Evolutionary conservation across 2,797 vertebrate genomes (phyloP), one percentile per base, ranked within the genome.

Genomic region (Lepilemur ruficaudatus): DNA sequence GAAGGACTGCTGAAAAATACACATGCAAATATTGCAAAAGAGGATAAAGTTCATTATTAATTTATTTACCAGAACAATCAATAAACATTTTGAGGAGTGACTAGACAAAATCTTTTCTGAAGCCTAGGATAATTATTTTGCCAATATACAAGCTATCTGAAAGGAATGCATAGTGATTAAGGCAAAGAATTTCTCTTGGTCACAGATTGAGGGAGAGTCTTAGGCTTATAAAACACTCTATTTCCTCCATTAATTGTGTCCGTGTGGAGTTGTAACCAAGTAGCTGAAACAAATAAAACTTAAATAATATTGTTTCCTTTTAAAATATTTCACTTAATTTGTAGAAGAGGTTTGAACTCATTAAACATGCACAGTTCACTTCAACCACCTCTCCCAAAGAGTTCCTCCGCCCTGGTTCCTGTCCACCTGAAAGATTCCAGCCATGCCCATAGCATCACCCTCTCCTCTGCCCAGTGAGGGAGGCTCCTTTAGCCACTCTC

Each of bases 161-260:
- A 92, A 97, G 97, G 98, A 98, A 98, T 98, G 98, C 22, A 89
- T 84, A 95, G 98, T 98, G 98, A 99, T 99, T 98, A 98, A 98
- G 97, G 98, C 95, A 98, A 98, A 98, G 98, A 98, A 98, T 98
- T 98, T 98, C 97, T 98, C 98, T 98, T 98, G 98, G 98, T 98
- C 98, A 98, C 97, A 98, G 98, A 98, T 98, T 97, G 97, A 98
- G 86, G 85, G 96, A 97, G 98, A 98, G 98, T 98, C 96, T 96
- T 97, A 98, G 98, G 95, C 98, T 98, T 98, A 98, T 99, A 99
- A 99, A 99, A 98, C 98, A 98, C 98, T 98, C 98, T 98, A 98
- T 99, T 99, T 99, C 98, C 98, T 98, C 98, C 98, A 98, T 99
- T 99, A 99, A 99, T 98, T 98, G 98, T 98, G 98, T 98, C 98